phyloP scores from a whole-genome alignment of 2,888 invertebrate species.

The Drosophila merina region DNA sequence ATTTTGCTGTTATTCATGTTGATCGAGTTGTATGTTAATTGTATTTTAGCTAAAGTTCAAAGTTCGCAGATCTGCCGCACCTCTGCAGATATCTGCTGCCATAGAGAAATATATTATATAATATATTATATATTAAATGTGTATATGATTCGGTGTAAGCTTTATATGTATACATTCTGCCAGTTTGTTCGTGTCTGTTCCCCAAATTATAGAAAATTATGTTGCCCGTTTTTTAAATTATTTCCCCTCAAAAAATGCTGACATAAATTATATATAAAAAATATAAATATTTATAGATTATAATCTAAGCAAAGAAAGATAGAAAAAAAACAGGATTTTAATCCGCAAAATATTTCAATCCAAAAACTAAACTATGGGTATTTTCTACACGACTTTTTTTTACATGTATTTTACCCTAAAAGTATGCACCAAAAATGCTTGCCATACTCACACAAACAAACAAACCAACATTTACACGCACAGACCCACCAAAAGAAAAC shows the following conservation, averaged over 20 bases:
- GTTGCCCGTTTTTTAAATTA: background rate
- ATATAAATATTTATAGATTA: background rate
- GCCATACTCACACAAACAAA: constrained; percentile 25
- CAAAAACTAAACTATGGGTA: background rate
- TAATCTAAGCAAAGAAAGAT: background rate
- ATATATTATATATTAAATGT: background rate
- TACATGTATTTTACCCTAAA: constrained; percentile 14
- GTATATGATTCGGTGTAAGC: constrained; percentile 3
- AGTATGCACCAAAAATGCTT: constrained; percentile 37
- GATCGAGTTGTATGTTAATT: constrained; percentile 30
- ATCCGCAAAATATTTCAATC: background rate
- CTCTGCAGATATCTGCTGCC: constrained; percentile 9
- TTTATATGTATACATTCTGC: constrained; percentile 3
- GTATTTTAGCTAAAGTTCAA: constrained; percentile 30
- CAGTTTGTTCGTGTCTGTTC: too few relatives aligned
- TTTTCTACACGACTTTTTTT: constrained; percentile 4
- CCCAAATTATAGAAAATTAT: background rate
- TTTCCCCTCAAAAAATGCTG: background rate
- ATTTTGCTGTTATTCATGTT: constrained; percentile 38
- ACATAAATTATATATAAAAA: background rate
- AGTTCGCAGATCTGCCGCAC: constrained; percentile 1
- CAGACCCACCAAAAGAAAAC: constrained; percentile 7
- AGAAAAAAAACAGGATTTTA: too few relatives aligned
- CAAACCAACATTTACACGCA: constrained; percentile 1
- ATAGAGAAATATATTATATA: constrained; percentile 9